These are phyloP conservation scores for Parasteatoda tepidariorum DNA, from an alignment of 1,140 invertebrate genomes.

Conservation along the genomic window DNA sequence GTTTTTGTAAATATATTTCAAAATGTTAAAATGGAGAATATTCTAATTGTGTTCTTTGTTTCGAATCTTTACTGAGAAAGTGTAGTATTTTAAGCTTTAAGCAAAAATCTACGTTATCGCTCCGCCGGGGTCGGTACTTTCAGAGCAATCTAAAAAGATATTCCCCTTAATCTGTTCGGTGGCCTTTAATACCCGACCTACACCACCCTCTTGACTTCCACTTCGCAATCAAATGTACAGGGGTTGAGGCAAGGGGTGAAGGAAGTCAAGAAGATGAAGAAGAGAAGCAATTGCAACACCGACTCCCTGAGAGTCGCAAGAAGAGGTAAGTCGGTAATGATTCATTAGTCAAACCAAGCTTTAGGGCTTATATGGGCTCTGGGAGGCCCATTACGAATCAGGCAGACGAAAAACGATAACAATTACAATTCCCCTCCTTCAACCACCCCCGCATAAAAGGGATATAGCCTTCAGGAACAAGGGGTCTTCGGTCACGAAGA, in stretches of 20 bases:
- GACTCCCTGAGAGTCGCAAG: slow-evolving; percentile 37
- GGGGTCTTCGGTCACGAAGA: slow-evolving; percentile 40
- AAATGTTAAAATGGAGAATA: no score
- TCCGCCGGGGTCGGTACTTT: background rate
- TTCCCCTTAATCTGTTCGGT: slow-evolving; percentile 34
- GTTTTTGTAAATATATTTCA: no score
- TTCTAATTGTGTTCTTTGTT: no score
- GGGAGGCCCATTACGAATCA: slow-evolving; percentile 49
- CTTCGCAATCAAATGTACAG: slow-evolving; percentile 8
- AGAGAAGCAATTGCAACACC: slow-evolving; percentile 45
- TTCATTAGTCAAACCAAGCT: slow-evolving; percentile 59
- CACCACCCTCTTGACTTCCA: background rate
- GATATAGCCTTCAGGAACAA: slow-evolving; percentile 10
- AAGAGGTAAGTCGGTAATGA: slow-evolving; percentile 46
- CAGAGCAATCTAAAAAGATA: slow-evolving; percentile 50
- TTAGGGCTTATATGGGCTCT: slow-evolving; percentile 55
- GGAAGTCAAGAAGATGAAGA: slow-evolving; percentile 32
- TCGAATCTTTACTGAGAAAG: no score
- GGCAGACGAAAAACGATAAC: slow-evolving; percentile 59
- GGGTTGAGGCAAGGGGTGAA: background rate
- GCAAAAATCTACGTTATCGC: slow-evolving; percentile 36
- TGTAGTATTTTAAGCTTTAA: background rate
- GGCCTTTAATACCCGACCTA: slow-evolving; percentile 48
- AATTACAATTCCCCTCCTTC: slow-evolving; percentile 31
- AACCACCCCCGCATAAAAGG: slow-evolving; percentile 2